These are phyloP conservation scores for Fragum sueziense DNA, from an alignment of 2,888 invertebrate species.

Conservation along the genomic window DNA sequence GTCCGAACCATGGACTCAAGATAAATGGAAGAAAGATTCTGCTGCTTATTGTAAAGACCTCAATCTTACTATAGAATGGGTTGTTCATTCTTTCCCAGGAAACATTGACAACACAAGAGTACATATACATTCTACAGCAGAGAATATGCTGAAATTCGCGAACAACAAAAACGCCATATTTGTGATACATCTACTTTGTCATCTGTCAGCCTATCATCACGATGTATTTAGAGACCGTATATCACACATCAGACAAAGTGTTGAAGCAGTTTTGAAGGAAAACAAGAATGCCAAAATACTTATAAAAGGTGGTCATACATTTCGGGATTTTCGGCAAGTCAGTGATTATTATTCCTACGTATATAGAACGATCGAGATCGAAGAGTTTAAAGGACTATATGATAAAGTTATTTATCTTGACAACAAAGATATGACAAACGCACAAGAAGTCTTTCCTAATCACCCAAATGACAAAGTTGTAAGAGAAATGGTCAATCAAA, in stretches of 20 bases:
- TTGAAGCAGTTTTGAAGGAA: slow-evolving; percentile 7
- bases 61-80: slow-evolving; percentile 19
- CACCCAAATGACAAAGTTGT: slow-evolving; percentile 24
- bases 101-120: background rate
- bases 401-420: slow-evolving; percentile 26
- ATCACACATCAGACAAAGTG: slow-evolving; percentile 11
- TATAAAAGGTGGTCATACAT: slow-evolving; percentile 18
- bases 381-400: slow-evolving; percentile 35
- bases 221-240: slow-evolving; percentile 5
- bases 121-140: background rate
- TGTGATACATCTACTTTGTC: slow-evolving; percentile 26
- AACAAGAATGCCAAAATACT: slow-evolving; percentile 19
- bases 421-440: slow-evolving; percentile 28
- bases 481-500: slow-evolving; percentile 33
- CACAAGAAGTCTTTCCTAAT: background rate
- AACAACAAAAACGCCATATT: slow-evolving; percentile 20
- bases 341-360: slow-evolving; percentile 26
- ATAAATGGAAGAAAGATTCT: slow-evolving; percentile 23
- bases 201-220: slow-evolving; percentile 28
- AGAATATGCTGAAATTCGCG: background rate
- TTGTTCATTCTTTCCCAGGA: slow-evolving; percentile 25
- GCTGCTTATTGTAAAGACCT: background rate
- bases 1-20: slow-evolving; percentile 24
- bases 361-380: slow-evolving; percentile 16
- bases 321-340: background rate